Conservation (phyloP, 1,140 invertebrate species). For the Teleopsis dalmanni region DNA sequence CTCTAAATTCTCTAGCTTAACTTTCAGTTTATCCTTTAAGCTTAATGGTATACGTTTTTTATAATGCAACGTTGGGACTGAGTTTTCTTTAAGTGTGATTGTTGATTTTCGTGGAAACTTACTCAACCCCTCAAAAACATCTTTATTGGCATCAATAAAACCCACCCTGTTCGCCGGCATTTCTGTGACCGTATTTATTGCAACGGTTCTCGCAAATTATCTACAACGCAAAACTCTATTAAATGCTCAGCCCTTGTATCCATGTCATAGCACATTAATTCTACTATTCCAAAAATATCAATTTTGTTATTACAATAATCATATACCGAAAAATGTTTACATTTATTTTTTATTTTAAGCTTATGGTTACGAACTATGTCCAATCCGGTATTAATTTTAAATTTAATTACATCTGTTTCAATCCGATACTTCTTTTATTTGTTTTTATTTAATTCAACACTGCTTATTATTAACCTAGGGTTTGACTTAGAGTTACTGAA, state of each 20-base stretch:
- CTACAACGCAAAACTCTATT: slow-evolving; percentile 21
- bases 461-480: not conserved
- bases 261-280: slow-evolving; percentile 24
- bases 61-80: not conserved
- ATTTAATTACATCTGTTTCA: not conserved
- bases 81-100: not conserved
- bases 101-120: not conserved
- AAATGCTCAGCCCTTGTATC: slow-evolving; percentile 34
- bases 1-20: slow-evolving; percentile 1
- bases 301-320: slow-evolving; percentile 15
- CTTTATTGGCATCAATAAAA: not conserved
- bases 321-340: slow-evolving; percentile 10
- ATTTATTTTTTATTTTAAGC: slow-evolving; percentile 10
- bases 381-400: slow-evolving; percentile 1
- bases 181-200: not conserved
- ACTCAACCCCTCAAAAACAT: not conserved
- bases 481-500: too few species aligned
- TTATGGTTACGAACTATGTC: slow-evolving; percentile 6
- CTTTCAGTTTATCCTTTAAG: not conserved
- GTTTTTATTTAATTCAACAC: not conserved
- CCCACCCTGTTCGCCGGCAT: not conserved
- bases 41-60: not conserved
- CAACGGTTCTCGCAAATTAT: not conserved
- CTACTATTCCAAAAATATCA: slow-evolving; percentile 17
- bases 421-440: not conserved